Base-by-base conservation (phyloP, 2,113 vertebrate species). In the Salvator merianae region DNA sequence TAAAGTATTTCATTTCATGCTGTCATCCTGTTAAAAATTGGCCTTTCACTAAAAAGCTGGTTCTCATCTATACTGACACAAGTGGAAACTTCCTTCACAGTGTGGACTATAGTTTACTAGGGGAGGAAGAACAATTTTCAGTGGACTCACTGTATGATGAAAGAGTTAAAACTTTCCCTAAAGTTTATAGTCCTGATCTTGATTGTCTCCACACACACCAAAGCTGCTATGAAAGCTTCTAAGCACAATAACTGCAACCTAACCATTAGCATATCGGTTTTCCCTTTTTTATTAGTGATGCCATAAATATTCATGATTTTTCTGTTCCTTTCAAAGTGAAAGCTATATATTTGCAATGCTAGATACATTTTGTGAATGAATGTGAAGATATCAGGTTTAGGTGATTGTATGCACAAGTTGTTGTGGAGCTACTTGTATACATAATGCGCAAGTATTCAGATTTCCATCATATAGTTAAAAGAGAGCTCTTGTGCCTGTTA, bases 231-330 rank as follows among this genome's bases (percentile, higher is more conserved):
- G 65, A 36, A 43, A 79, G 28, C 28, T 40, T 63, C 4, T 28
- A 30, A 78, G 43, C 24, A 36, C 3, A 24, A 13, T 36, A 7
- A 78, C 26, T 63, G 34, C 5, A 16, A 9, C 14, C 55, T 63
- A 5, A 38, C 34, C 62, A 38, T 26, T 16, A 38, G 28, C 10
- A 77, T 36, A 22, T 77, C 47, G 9, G 7, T 59, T 77, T 53
- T 18, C n/a, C 50, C 24, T 47, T 79, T 79, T 47, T 38, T 43
- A 62, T 79, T 68, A 43, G 40, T 66, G 20, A 34, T 50, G 28
- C 26, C 16, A 79, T 26, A 80, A 80, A 80, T 80, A 80, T 69
- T 80, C 30, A 79, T 34, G 43, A 53, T 69, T 69, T 38, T 32
- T 18, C 13, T 18, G 28, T 38, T 78, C 34, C 76, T 47, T 20